phyloP scores from a whole-genome alignment of 2,888 invertebrate genomes.

The Dryocosmus kuriphilus region DNA sequence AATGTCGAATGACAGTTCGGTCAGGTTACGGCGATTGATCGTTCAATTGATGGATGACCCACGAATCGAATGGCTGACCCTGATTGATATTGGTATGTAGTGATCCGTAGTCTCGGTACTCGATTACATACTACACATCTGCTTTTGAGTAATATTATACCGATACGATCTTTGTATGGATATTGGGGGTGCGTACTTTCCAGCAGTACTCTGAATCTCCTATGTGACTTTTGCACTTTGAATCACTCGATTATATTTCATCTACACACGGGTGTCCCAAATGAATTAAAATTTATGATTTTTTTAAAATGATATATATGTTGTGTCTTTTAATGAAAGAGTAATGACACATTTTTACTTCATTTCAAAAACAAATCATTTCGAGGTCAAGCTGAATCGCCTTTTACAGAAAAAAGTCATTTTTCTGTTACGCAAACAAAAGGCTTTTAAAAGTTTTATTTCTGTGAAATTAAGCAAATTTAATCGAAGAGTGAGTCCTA shows the following conservation, averaged over 20 bases:
- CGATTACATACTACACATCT: background rate
- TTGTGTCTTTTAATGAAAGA: too few relatives aligned
- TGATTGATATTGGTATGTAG: background rate
- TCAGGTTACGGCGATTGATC: background rate
- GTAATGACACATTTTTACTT: too few relatives aligned
- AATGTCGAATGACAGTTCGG: background rate
- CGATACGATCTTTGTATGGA: background rate
- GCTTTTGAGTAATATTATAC: background rate
- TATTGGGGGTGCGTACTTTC: background rate
- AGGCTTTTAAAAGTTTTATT: too few relatives aligned
- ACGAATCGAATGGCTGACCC: constrained; percentile 1
- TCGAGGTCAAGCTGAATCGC: too few relatives aligned
- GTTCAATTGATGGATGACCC: background rate
- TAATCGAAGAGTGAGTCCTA: too few relatives aligned
- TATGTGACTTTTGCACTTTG: background rate
- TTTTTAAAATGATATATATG: too few relatives aligned
- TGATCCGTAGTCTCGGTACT: background rate
- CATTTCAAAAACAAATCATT: too few relatives aligned
- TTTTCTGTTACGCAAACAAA: too few relatives aligned
- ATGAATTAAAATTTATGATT: too few relatives aligned
- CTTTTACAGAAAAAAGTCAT: too few relatives aligned
- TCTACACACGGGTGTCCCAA: too few relatives aligned
- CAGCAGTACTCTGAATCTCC: background rate
- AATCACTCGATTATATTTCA: background rate
- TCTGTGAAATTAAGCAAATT: too few relatives aligned